Conservation (phyloP, 2,797 vertebrate species). For the Crenichthys baileyi region DNA sequence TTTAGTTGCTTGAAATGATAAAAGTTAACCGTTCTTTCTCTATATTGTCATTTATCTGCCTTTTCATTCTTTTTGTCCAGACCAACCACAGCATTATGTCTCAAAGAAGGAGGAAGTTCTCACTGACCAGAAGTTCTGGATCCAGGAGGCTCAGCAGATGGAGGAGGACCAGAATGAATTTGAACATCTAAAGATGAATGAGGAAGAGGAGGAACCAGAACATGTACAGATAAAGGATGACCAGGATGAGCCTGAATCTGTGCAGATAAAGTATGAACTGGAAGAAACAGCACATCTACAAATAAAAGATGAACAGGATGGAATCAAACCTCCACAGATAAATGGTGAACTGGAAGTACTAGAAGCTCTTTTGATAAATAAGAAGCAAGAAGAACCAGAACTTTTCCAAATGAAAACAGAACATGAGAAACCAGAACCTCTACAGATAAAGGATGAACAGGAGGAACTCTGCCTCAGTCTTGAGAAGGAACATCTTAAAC, state of each 20-base stretch:
- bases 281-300: not conserved
- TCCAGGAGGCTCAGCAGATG: not conserved
- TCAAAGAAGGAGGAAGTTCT: not conserved
- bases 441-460: not conserved
- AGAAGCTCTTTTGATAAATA: not conserved
- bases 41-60: not conserved
- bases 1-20: not conserved
- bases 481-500: slow-evolving; percentile 5
- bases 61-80: not conserved
- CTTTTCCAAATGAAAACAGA: not conserved
- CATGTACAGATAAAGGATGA: not conserved
- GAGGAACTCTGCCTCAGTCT: slow-evolving; percentile 7
- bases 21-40: not conserved
- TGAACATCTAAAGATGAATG: too few relatives aligned
- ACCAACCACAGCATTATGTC: not conserved
- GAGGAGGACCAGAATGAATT: too few relatives aligned
- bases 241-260: not conserved
- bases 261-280: not conserved
- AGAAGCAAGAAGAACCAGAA: not conserved
- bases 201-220: too few relatives aligned
- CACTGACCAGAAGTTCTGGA: not conserved
- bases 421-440: not conserved
- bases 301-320: not conserved
- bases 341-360: not conserved
- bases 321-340: not conserved